A percentile compares a stretch with the other conserved stretches of the same genome.
These are phyloP conservation scores for Bufo bufo DNA, from an alignment of 2,113 vertebrate genomes.

Conservation along the genomic window DNA sequence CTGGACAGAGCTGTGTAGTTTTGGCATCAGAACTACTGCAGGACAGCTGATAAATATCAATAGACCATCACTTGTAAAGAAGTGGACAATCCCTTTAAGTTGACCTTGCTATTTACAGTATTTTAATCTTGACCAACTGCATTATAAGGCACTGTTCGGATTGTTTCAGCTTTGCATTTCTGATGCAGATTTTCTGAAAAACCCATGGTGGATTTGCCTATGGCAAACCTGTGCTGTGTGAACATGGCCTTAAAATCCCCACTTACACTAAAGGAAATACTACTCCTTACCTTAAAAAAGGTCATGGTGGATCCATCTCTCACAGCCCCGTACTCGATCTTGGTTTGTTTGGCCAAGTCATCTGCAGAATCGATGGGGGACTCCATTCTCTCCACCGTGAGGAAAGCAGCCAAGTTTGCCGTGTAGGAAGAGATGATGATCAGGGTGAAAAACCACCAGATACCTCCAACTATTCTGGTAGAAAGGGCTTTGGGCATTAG, in stretches of 20 bases:
- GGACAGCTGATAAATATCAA: too few species aligned
- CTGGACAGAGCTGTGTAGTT: too few species aligned
- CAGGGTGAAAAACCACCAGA: slow-evolving; percentile 99
- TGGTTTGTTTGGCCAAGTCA: slow-evolving; percentile 96
- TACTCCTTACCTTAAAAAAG: slow-evolving; percentile 91
- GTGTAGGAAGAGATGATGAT: slow-evolving; percentile 99
- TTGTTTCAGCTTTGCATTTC: background rate
- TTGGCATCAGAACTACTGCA: too few species aligned
- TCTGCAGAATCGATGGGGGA: slow-evolving; percentile 96
- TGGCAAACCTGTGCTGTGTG: background rate
- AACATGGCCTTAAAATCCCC: background rate
- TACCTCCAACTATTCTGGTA: slow-evolving; percentile 96
- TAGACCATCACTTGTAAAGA: too few species aligned
- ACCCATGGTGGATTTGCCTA: too few species aligned
- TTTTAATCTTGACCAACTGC: too few species aligned
- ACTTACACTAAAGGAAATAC: background rate
- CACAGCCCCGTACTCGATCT: slow-evolving; percentile 96
- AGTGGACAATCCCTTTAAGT: too few species aligned
- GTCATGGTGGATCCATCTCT: slow-evolving; percentile 98
- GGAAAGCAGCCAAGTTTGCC: slow-evolving; percentile 96
- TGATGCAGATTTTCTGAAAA: background rate
- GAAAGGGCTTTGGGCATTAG: slow-evolving; percentile 98
- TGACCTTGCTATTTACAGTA: too few species aligned
- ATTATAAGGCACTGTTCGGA: too few species aligned
- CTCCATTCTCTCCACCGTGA: slow-evolving; percentile 98